Conservation (phyloP, 2,797 vertebrate genomes). For the Coilia nasus region DNA sequence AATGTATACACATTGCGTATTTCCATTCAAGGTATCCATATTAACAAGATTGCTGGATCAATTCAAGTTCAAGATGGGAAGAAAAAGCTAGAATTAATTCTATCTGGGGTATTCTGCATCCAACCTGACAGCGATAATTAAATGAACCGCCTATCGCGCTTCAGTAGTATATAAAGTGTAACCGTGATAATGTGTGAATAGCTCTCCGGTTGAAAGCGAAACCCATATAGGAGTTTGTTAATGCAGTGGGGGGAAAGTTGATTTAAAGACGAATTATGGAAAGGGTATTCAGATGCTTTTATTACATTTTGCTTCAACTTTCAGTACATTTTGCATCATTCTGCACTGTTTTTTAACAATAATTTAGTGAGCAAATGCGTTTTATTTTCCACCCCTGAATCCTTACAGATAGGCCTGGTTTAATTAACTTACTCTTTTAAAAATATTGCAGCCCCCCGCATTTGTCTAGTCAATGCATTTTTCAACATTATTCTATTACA, state of each 20-base stretch:
- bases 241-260: not conserved
- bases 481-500: not conserved
- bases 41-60: not conserved
- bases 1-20: not conserved
- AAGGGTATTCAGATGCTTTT: not conserved
- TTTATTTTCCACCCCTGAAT: not conserved
- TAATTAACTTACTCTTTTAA: not conserved
- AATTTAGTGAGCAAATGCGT: not conserved
- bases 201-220: not conserved
- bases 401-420: not conserved
- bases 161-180: not conserved
- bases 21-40: not conserved
- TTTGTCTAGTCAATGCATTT: not conserved
- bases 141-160: not conserved
- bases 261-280: not conserved
- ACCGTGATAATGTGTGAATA: not conserved
- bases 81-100: not conserved
- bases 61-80: slow-evolving; percentile 49
- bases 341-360: not conserved
- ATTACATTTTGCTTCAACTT: not conserved
- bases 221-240: not conserved
- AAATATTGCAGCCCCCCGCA: not conserved
- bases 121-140: not conserved
- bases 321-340: not conserved
- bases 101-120: not conserved